phyloP scores from a whole-genome alignment of 2,888 invertebrate genomes.

The Celastrina argiolus region DNA sequence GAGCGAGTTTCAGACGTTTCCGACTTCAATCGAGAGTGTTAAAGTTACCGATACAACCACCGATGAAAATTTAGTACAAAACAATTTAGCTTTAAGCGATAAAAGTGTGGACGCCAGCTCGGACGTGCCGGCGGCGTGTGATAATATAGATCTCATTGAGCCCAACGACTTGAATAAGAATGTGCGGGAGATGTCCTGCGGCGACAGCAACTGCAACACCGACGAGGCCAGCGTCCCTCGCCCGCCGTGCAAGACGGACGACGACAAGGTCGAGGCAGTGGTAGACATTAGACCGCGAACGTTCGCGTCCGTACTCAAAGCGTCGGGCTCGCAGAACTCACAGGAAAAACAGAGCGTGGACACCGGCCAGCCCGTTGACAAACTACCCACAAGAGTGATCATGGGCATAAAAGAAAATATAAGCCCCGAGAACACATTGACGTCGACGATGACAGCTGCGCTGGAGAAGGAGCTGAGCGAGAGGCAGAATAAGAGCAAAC shows the following conservation, averaged over 20 bases:
- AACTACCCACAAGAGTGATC: slow-evolving; percentile 76
- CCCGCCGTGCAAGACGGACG: slow-evolving; percentile 37
- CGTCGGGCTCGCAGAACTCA: slow-evolving; percentile 65
- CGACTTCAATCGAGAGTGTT: slow-evolving; percentile 41
- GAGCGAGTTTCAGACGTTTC: slow-evolving; percentile 66
- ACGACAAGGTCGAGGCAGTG: slow-evolving; percentile 43
- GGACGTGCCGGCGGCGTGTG: slow-evolving; percentile 47
- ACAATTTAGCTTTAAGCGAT: slow-evolving; percentile 67
- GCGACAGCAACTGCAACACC: slow-evolving; percentile 26
- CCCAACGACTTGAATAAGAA: slow-evolving; percentile 61
- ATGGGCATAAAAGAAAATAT: slow-evolving; percentile 80
- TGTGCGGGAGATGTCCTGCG: slow-evolving; percentile 32
- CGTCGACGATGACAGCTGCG: slow-evolving; percentile 62
- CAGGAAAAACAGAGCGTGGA: slow-evolving; percentile 66
- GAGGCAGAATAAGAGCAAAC: slow-evolving; percentile 48
- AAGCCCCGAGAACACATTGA: slow-evolving; percentile 79
- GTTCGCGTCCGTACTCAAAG: slow-evolving; percentile 66
- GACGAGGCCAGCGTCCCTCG: slow-evolving; percentile 36
- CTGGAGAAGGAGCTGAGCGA: slow-evolving; percentile 57
- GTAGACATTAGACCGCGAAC: slow-evolving; percentile 58
- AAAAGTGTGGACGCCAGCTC: slow-evolving; percentile 46
- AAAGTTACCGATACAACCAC: slow-evolving; percentile 68
- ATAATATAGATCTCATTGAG: slow-evolving; percentile 63
- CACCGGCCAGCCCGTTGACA: slow-evolving; percentile 61
- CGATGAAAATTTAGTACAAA: slow-evolving; percentile 74